Percentiles rank a stretch among this genome's conserved stretches.
phyloP scores from a whole-genome alignment of 2,888 invertebrate species.

The Norana najaformis region DNA sequence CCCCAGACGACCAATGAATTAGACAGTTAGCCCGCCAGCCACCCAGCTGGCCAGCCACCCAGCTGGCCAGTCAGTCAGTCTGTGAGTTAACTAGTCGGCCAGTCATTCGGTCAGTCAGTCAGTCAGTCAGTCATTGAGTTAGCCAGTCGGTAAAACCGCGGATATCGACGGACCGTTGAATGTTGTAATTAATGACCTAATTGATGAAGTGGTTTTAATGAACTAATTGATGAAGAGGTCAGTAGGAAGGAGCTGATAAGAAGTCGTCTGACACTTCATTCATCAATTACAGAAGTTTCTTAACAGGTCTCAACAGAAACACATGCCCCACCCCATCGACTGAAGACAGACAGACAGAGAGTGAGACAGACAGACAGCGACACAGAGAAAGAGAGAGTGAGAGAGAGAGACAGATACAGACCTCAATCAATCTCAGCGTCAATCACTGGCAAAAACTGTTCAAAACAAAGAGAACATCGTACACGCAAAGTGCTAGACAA shows the following conservation, averaged over 20 bases:
- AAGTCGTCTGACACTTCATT: neutral
- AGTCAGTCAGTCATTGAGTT: neutral
- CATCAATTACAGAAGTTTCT: no score
- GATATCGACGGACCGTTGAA: neutral
- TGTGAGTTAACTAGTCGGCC: neutral
- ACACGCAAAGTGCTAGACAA: neutral
- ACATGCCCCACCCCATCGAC: conserved; percentile 65
- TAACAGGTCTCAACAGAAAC: neutral
- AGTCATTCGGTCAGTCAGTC: neutral
- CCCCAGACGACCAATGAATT: neutral
- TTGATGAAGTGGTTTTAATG: no score
- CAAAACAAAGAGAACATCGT: no score
- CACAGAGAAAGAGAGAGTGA: no score
- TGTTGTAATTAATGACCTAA: neutral
- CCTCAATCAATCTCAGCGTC: no score
- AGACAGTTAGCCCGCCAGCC: neutral
- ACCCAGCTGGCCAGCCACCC: neutral
- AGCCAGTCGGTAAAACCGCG: no score
- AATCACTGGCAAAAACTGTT: no score
- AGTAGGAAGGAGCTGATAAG: neutral
- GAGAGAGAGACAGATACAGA: no score
- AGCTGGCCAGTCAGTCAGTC: neutral
- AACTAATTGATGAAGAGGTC: neutral
- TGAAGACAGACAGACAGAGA: neutral
- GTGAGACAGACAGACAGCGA: neutral